Evolutionary conservation across 2,797 vertebrate genomes (phyloP), one percentile per base, ranked within the genome.

Genomic region (Danionella dracula): DNA sequence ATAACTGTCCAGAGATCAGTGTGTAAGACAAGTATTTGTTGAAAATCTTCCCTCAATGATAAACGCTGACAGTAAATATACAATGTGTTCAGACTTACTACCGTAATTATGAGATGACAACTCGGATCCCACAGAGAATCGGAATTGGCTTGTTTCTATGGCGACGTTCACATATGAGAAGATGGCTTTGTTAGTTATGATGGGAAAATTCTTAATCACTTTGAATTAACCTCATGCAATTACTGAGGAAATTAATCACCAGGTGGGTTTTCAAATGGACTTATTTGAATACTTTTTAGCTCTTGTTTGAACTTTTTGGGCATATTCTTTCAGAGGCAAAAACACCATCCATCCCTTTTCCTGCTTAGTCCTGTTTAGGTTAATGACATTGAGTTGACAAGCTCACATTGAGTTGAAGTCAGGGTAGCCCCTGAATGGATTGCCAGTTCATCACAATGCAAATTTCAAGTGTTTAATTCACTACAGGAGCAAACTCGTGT

Each of bases 31-130:
- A 19, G 5, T 1, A 20, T 58, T 59, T 45, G 45, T 4, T 21
- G 40, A 19, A 58, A 58, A 32, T 13, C 2, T 32, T 31, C 40
- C n/a, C 15, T 45, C 2, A 58, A 45, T 45, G 15, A 42, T 44
- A 42, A 20, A 11, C 40, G 9, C 12, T 57, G 41, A 59, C 16
- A 58, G 40, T 58, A 58, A 45, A 58, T 45, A 21, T 29, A 44
- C 2, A 16, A 27, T 20, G 8, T 8, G 1, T 34, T 44, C 27
- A 34, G 29, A 45, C n/a, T n/a, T n/a, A 45, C 20, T 32, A 45
- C 27, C 8, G 17, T 34, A 45, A 45, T 59, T 45, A 45, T 12
- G 8, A 34, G 29, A 34, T 59, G 56, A 59, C 56, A 34, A 41
- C 37, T 41, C 29, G 5, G 13, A 34, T 17, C 5, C 15, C 19